Evolutionary conservation across 2,113 vertebrate genomes (phyloP), one percentile per base, ranked within the genome.

Genomic region (Phalacrocorax aristotelis): DNA sequence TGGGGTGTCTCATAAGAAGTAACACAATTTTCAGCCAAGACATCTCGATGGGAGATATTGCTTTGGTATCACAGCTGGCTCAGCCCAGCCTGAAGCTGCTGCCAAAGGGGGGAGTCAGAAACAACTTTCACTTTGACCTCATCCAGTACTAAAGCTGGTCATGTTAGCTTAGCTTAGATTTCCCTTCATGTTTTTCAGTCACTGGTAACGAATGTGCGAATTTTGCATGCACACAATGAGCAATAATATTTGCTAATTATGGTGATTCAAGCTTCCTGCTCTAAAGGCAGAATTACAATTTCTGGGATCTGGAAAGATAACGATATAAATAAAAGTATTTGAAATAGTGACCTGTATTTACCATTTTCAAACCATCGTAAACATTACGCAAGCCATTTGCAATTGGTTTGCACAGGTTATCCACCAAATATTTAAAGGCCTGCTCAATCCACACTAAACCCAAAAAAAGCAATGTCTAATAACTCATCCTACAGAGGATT

Each of bases 91-190:
- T 81, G 57, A 84, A 92, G 66, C 49, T 94, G 80, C 49, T 89
- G 69, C 48, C 6, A 6, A 78, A 71, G 11, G 20, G 17, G 16
- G 77, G 44, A 12, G 7, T 51, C 58, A 82, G 48, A 83, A 85
- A 71, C 0, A 1, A 58, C 0, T 0, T 23, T 83, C 25, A 42
- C 4, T 78, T 60, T 34, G 26, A 83, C 44, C 29, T 49, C 57
- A 79, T 40, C 62, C 49, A 71, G 44, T 29, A 46, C n/a, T 30
- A 6, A n/a, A 64, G 44, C 12, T 76, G 88, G 20, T 34, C 29
- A 27, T 3, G 8, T 25, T 3, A 75, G 46, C 25, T 57, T 51
- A 86, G 27, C 13, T 90, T 52, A 36, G 29, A 30, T 51, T 80
- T 49, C 71, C 48, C 58, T 42, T 46, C 16, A 25, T 46, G 20